Conservation (phyloP, 2,888 invertebrate genomes). For the Choristoneura rosaceana region DNA sequence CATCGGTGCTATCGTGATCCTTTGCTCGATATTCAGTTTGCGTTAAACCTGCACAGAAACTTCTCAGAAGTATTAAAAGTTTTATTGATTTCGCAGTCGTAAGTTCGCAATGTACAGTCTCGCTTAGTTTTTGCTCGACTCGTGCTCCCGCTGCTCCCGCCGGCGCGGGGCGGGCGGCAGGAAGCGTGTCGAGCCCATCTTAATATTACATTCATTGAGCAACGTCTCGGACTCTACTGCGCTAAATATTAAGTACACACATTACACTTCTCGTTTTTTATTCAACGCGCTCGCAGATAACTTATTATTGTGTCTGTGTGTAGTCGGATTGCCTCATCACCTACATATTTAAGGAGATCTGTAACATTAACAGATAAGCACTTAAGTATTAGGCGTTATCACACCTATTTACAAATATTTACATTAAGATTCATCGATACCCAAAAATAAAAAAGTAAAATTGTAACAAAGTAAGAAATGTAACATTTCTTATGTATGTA, state of each 20-base stretch:
- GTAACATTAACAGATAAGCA: conserved; percentile 10
- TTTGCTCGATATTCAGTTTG: conserved; percentile 33
- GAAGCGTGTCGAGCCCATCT: conserved; percentile 49
- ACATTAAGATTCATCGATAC: neutral
- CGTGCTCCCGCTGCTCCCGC: conserved; percentile 48
- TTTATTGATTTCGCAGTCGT: conserved; percentile 57
- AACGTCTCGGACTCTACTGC: conserved; percentile 54
- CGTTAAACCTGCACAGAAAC: conserved; percentile 44
- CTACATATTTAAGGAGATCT: conserved; percentile 28
- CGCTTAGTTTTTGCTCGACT: conserved; percentile 54
- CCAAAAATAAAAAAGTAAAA: neutral
- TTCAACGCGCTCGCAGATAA: conserved; percentile 25
- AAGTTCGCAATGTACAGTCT: conserved; percentile 52
- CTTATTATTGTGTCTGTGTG: conserved; percentile 9
- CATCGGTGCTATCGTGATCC: conserved; percentile 42
- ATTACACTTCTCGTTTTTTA: conserved; percentile 42
- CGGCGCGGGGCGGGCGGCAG: conserved; percentile 41
- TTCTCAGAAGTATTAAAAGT: conserved; percentile 48
- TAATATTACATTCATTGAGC: conserved; percentile 64
- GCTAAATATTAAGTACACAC: conserved; percentile 50
- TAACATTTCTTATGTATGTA: neutral
- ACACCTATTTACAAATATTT: conserved; percentile 3
- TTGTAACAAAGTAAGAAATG: neutral
- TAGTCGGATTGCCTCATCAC: conserved; percentile 19
- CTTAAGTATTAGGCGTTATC: neutral